A percentile compares a stretch with the other conserved stretches of the same genome.
phyloP scores from a whole-genome alignment of 2,888 invertebrate species.

The Cecidostiba fungosa region DNA sequence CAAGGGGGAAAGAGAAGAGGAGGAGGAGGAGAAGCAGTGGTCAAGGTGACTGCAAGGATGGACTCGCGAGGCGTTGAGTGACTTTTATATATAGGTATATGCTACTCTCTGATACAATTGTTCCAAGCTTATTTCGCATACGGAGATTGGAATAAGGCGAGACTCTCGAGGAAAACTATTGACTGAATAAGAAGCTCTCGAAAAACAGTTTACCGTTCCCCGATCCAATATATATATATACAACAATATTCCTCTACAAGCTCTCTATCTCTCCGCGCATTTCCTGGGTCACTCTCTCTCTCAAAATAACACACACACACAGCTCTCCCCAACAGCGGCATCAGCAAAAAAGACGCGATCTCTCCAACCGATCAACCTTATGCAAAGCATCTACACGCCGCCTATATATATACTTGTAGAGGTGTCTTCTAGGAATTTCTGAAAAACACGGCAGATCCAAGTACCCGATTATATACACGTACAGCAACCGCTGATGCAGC shows the following conservation, averaged over 20 bases:
- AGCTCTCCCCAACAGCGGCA: not conserved
- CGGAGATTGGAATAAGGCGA: not conserved
- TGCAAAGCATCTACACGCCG: not conserved
- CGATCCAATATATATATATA: not conserved
- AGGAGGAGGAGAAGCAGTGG: not conserved
- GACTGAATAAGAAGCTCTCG: not conserved
- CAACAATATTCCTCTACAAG: not conserved
- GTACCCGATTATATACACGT: not conserved
- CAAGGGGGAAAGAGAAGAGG: not conserved
- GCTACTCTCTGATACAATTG: not conserved
- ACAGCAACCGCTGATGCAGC: not conserved
- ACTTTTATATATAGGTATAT: not conserved
- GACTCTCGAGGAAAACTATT: too few species aligned
- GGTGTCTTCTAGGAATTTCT: slow-evolving; percentile 42
- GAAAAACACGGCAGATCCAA: slow-evolving; percentile 42
- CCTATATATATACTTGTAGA: not conserved
- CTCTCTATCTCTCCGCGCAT: not conserved
- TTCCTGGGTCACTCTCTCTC: not conserved
- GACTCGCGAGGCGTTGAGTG: slow-evolving; percentile 7
- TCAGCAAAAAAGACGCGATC: not conserved
- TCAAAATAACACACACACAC: not conserved
- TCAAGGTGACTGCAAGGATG: slow-evolving; percentile 12
- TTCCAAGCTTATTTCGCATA: not conserved
- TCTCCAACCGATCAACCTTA: not conserved
- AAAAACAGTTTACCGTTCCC: slow-evolving; percentile 28